Conservation (phyloP, 2,797 vertebrate species). For the Coluber constrictor region DNA sequence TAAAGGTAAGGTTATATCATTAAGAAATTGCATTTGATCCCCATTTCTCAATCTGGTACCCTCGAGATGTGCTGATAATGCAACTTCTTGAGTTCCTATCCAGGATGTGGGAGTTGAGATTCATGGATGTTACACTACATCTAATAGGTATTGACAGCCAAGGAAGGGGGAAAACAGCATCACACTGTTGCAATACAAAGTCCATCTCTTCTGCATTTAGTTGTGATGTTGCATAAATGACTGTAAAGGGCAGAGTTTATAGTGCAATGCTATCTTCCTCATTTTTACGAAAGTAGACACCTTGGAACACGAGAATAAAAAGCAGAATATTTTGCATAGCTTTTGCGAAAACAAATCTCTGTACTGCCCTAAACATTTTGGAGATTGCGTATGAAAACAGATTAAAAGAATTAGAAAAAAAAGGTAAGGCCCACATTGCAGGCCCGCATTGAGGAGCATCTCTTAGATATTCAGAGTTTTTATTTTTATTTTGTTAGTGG, state of each 20-base stretch:
- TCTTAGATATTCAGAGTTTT: neutral
- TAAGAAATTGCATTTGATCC: neutral
- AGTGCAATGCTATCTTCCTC: neutral
- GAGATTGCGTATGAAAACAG: neutral
- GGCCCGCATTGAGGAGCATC: neutral
- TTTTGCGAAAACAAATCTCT: neutral
- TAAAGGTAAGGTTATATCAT: conserved; percentile 60
- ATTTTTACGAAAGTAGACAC: neutral
- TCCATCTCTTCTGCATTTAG: neutral
- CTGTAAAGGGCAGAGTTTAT: neutral
- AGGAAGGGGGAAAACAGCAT: neutral
- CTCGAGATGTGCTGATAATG: neutral
- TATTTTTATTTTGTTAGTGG: neutral
- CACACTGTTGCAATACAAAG: neutral
- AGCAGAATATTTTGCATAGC: neutral
- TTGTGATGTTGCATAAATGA: neutral
- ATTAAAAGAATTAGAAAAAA: neutral
- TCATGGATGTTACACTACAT: neutral
- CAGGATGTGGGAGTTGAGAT: neutral
- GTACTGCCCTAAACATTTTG: neutral
- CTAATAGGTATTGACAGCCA: neutral
- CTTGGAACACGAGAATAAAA: neutral
- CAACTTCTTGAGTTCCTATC: neutral
- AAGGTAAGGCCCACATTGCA: neutral
- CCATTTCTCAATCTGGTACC: neutral